Percentiles rank a stretch among this genome's conserved stretches.
Conservation (phyloP, 2,113 vertebrate genomes). For the Aix galericulata region DNA sequence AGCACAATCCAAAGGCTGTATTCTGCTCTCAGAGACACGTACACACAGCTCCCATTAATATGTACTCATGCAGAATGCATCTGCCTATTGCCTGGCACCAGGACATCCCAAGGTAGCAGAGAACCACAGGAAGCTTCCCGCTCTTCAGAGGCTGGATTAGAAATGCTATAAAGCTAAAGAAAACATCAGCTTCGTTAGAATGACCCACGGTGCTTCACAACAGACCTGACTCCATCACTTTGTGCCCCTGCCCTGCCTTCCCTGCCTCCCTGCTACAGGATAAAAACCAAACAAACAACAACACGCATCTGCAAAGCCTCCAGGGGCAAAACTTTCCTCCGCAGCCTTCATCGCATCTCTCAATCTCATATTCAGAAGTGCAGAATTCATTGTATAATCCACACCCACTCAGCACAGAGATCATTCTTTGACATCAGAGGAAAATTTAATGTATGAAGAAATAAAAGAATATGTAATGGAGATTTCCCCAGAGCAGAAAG, state of each 20-base stretch:
- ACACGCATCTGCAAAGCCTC: not conserved
- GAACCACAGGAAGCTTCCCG: not conserved
- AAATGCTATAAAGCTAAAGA: not conserved
- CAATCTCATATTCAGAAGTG: not conserved
- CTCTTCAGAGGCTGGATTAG: not conserved
- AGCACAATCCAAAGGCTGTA: not conserved
- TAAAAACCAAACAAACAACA: not conserved
- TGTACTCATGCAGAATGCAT: accelerated
- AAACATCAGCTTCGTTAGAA: not conserved
- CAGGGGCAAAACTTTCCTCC: not conserved
- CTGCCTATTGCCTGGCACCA: not conserved
- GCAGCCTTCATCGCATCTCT: not conserved
- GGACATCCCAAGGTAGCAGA: not conserved
- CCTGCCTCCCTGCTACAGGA: not conserved
- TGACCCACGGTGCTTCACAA: accelerated
- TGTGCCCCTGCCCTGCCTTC: not conserved
- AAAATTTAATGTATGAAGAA: conserved; percentile 24
- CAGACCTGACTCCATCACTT: not conserved
- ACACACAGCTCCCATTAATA: not conserved
- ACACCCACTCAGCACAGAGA: conserved; percentile 22
- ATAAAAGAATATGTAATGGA: conserved; percentile 23
- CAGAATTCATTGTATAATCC: not conserved
- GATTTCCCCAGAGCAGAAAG: conserved; percentile 24
- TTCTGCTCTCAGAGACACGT: not conserved
- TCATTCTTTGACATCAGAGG: conserved; percentile 32